Percentiles rank a stretch among this genome's conserved stretches.
phyloP scores from a whole-genome alignment of 2,888 invertebrate species.

The Sphinx pinastri region DNA sequence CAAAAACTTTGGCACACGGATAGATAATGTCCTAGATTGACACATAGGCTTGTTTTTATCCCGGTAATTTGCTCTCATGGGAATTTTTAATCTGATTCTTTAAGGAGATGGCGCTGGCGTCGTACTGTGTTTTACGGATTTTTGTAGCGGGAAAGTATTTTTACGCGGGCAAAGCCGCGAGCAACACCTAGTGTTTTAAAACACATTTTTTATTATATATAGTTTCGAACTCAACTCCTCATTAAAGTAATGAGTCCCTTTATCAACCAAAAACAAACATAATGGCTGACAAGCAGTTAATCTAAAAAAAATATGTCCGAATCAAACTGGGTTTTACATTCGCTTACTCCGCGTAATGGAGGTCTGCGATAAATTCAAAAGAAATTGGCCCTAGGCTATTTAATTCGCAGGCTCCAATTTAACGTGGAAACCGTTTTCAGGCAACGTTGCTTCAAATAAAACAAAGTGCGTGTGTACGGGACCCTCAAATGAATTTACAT shows the following conservation, averaged over 20 bases:
- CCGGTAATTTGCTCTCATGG: too few relatives aligned
- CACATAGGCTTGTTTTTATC: too few relatives aligned
- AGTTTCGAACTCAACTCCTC: too few relatives aligned
- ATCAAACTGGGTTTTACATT: conserved; percentile 11
- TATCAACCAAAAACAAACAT: neutral
- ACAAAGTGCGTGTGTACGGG: conserved; percentile 1
- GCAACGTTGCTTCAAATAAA: neutral
- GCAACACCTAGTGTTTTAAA: too few relatives aligned
- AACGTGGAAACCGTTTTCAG: neutral
- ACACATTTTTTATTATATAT: too few relatives aligned
- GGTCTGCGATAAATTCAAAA: conserved; percentile 20
- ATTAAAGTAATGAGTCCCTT: neutral
- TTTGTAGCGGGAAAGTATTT: too few relatives aligned
- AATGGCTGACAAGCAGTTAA: conserved; percentile 8
- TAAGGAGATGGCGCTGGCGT: too few relatives aligned
- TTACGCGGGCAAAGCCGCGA: too few relatives aligned
- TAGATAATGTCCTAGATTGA: too few relatives aligned
- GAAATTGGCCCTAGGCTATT: conserved; percentile 23
- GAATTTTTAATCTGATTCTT: too few relatives aligned
- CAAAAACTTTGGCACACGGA: too few relatives aligned
- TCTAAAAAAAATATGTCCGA: conserved; percentile 6
- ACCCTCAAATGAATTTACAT: conserved; percentile 14
- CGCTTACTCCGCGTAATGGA: conserved; percentile 19
- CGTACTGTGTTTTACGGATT: too few relatives aligned
- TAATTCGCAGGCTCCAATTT: conserved; percentile 21